phyloP scores from a whole-genome alignment of 2,888 invertebrate species.

The Synanthedon vespiformis region DNA sequence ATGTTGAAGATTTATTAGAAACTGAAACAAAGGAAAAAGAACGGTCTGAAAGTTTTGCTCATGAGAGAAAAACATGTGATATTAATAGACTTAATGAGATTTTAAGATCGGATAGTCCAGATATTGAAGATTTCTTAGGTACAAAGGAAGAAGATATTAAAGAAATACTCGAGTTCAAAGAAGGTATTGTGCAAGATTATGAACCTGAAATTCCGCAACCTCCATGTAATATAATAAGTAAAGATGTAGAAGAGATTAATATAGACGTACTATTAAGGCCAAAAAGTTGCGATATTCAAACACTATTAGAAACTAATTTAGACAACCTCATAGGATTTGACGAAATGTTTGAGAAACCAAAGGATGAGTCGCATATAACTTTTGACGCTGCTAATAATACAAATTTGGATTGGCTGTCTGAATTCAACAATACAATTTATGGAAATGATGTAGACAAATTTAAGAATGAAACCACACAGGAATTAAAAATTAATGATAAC shows the following conservation, averaged over 20 bases:
- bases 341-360: too few species aligned
- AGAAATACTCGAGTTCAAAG: neutral
- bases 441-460: too few species aligned
- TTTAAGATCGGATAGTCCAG: neutral
- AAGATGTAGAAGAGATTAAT: neutral
- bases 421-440: too few species aligned
- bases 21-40: neutral
- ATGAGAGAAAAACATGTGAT: too few species aligned
- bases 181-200: neutral
- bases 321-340: neutral
- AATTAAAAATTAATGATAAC: too few species aligned
- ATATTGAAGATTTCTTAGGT: neutral
- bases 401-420: too few species aligned
- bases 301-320: neutral
- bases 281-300: neutral
- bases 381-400: too few species aligned
- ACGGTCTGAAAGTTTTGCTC: neutral
- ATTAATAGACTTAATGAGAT: neutral
- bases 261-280: neutral
- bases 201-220: neutral
- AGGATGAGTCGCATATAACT: too few species aligned
- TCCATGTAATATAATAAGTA: too few species aligned
- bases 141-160: neutral
- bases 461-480: too few species aligned
- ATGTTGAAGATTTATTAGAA: neutral